Base-by-base conservation (phyloP, 2,113 vertebrate species). In the Callospermophilus lateralis region DNA sequence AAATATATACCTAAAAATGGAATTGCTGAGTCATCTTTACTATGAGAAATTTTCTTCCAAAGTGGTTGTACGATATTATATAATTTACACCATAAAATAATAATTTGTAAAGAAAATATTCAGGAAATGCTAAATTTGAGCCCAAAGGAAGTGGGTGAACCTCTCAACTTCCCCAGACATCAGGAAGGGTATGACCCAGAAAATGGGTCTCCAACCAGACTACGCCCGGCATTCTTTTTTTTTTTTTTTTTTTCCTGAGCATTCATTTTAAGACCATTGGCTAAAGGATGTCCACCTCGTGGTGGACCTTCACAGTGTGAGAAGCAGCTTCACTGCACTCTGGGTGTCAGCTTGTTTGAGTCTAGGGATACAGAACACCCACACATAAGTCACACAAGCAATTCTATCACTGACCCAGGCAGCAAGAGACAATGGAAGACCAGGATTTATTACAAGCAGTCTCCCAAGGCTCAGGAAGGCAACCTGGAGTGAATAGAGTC, bases 41-140 rank as follows among this genome's bases (percentile, higher is more conserved):
- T 55, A 55, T 87, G n/a, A 2, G n/a, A 88, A 53, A 48, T 72
- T 93, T 9, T 67, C 90, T 89, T 92, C 30, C 39, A 76, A 80
- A 96, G 51, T 91, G 28, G 30, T 79, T 53, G 16, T 65, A 63
- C 12, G 72, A 24, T 70, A 65, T 74, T 55, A 70, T 3, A 37
- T 67, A 70, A 81, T 65, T 84, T 79, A 80, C 6, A 37, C 76
- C 39, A 70, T 89, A 39, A 55, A 93, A 80, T 28, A 45, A 84
- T 84, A 39, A 72, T 51, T 39, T 89, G 20, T 79, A 79, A 74
- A 63, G 84, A 84, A 77, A 79, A 84, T 51, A n/a, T 91, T 90
- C 65, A 94, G 39, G 39, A 92, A 76, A 84, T 85, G 48, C 73
- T 89, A 74, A 55, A 80, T 90, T 84, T 89, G 3, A 80, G 26